phyloP scores from a whole-genome alignment of 2,888 invertebrate species.

The Drosophila eohydei region DNA sequence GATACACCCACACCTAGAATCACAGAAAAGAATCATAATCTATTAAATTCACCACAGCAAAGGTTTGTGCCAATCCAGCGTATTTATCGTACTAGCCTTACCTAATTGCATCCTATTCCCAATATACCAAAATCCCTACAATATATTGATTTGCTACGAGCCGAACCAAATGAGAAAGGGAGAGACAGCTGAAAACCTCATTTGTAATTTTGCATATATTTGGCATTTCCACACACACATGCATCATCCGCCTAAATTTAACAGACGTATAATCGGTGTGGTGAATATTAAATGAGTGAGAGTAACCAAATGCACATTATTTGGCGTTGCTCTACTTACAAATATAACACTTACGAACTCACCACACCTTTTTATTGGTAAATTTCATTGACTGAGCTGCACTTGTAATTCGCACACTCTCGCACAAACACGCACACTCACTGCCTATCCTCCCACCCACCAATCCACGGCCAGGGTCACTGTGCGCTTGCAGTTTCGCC shows the following conservation, averaged over 20 bases:
- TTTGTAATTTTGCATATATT: constrained; percentile 17
- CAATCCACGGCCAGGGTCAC: constrained; percentile 19
- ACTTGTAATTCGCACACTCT: constrained; percentile 5
- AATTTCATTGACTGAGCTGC: neutral
- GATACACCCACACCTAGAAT: constrained; percentile 84
- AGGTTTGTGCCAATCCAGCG: constrained; percentile 82
- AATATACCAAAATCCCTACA: constrained; percentile 21
- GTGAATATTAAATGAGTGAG: neutral
- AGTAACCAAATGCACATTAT: neutral
- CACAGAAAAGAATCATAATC: constrained; percentile 84
- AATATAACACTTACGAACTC: constrained; percentile 2
- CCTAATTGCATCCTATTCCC: constrained; percentile 30
- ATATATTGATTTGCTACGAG: constrained; percentile 32
- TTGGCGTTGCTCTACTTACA: constrained; percentile 13
- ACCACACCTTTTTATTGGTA: neutral
- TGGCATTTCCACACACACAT: constrained; percentile 19
- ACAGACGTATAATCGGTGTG: neutral
- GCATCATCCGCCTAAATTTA: neutral
- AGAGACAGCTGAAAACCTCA: neutral
- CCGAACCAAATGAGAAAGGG: neutral
- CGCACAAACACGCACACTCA: constrained; percentile 2
- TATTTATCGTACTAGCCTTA: constrained; percentile 30
- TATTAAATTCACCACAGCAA: constrained; percentile 81
- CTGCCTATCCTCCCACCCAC: constrained; percentile 25
- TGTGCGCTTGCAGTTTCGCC: neutral